phyloP scores from a whole-genome alignment of 2,888 invertebrate species.

The Xanthorhoe spadicearia region DNA sequence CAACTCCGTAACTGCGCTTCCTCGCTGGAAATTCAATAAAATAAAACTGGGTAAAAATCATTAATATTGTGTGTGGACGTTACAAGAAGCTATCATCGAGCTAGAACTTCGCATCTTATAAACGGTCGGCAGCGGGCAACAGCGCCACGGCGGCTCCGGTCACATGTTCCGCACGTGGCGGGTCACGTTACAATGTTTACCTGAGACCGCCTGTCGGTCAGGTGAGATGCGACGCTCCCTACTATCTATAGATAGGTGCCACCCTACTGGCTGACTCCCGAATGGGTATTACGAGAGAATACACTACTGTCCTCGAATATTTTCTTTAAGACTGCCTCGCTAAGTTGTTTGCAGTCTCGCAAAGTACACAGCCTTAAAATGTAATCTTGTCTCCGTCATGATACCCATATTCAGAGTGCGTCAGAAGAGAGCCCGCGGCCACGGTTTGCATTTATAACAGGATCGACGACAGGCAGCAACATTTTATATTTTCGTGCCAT shows the following conservation, averaged over 20 bases:
- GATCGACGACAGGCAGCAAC: conserved; percentile 74
- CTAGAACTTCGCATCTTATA: conserved; percentile 37
- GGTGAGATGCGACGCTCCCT: conserved; percentile 69
- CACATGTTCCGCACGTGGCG: conserved; percentile 80
- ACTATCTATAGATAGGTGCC: conserved; percentile 50
- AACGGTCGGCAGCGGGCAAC: conserved; percentile 22
- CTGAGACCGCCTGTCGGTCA: conserved; percentile 76
- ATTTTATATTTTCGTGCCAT: conserved; percentile 82
- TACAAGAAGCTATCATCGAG: conserved; percentile 49
- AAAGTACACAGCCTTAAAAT: conserved; percentile 58
- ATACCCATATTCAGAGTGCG: conserved; percentile 73
- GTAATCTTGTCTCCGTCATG: conserved; percentile 63
- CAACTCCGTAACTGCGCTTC: conserved; percentile 82
- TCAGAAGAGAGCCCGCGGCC: conserved; percentile 68
- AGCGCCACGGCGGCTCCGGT: conserved; percentile 36
- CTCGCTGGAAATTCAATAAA: conserved; percentile 81
- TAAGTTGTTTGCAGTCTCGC: conserved; percentile 53
- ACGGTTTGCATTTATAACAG: conserved; percentile 83
- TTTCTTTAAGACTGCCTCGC: conserved; percentile 40
- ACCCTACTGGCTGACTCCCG: conserved; percentile 49
- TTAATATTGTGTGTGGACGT: conserved; percentile 70
- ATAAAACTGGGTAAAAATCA: conserved; percentile 82
- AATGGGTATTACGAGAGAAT: conserved; percentile 46
- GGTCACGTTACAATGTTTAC: conserved; percentile 83
- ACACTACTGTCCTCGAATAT: conserved; percentile 43